These are phyloP conservation scores for Drosophila tripunctata DNA, from an alignment of 2,888 invertebrate genomes.

Conservation along the genomic window DNA sequence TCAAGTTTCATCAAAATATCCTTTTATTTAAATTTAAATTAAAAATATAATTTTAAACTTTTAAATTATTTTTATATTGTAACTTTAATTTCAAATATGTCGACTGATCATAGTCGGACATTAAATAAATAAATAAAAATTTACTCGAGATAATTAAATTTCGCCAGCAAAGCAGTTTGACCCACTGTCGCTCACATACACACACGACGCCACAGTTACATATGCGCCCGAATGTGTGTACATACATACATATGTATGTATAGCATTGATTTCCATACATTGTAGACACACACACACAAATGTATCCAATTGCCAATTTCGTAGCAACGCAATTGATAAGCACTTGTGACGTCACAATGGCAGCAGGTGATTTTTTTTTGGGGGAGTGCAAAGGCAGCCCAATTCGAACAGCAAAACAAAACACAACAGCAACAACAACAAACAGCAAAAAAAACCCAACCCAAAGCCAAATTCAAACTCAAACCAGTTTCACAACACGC, in stretches of 20 bases:
- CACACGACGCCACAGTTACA: background rate
- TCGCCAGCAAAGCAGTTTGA: no score
- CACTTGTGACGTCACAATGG: conserved; percentile 51
- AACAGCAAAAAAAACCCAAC: no score
- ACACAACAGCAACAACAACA: no score
- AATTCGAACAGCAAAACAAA: conserved; percentile 19
- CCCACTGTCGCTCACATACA: background rate
- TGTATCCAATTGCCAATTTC: conserved; percentile 34
- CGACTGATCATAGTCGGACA: no score
- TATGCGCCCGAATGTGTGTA: conserved; percentile 7
- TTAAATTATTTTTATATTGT: no score
- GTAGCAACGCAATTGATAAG: conserved; percentile 44
- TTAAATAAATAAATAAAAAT: no score
- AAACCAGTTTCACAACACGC: conserved; percentile 53
- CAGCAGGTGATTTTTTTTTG: conserved; percentile 47
- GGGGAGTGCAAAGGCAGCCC: conserved; percentile 14
- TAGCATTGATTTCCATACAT: background rate
- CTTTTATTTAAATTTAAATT: no score
- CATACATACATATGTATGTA: background rate
- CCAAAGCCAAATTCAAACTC: no score
- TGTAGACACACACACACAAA: background rate
- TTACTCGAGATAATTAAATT: no score
- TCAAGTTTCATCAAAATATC: no score
- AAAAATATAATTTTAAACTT: no score
- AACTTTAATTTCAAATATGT: no score